Percentiles rank a stretch among this genome's conserved stretches.
Conservation (phyloP, 2,113 vertebrate species). For the Microcebus murinus region DNA sequence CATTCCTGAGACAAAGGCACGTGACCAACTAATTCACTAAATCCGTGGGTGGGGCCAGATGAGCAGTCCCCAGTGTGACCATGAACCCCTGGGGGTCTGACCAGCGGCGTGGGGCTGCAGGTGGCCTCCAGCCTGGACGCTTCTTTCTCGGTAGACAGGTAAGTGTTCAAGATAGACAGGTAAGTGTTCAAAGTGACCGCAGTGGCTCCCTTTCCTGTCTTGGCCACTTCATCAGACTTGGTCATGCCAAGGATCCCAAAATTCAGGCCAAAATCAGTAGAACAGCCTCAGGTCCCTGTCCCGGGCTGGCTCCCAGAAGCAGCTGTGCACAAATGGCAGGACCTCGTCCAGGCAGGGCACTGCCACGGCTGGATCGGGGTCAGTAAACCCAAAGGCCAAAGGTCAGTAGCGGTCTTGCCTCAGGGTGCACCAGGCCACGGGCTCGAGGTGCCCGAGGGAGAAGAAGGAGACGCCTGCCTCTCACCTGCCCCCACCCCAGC, state of each 20-base stretch:
- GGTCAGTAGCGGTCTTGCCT: not conserved
- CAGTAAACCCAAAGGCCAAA: not conserved
- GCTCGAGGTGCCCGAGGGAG: accelerated
- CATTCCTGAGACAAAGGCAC: accelerated
- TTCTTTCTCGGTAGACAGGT: not conserved
- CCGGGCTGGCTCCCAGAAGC: accelerated
- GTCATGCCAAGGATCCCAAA: not conserved
- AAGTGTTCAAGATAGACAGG: accelerated
- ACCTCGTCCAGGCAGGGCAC: not conserved
- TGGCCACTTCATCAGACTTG: not conserved
- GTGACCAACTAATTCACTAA: accelerated
- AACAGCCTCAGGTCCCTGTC: not conserved
- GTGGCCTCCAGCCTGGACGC: not conserved
- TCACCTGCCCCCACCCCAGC: not conserved
- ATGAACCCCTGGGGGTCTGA: not conserved
- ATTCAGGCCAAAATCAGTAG: not conserved
- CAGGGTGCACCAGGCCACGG: not conserved
- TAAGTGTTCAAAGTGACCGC: not conserved
- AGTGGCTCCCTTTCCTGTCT: not conserved
- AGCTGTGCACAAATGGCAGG: accelerated
- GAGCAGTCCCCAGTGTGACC: no score
- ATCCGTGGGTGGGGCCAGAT: accelerated
- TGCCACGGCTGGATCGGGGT: accelerated
- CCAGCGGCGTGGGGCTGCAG: accelerated
- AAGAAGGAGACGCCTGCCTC: accelerated